Evolutionary conservation across 2,797 vertebrate species (phyloP), one percentile per base, ranked within the genome.

Genomic region (Sebastes hubbsi): DNA sequence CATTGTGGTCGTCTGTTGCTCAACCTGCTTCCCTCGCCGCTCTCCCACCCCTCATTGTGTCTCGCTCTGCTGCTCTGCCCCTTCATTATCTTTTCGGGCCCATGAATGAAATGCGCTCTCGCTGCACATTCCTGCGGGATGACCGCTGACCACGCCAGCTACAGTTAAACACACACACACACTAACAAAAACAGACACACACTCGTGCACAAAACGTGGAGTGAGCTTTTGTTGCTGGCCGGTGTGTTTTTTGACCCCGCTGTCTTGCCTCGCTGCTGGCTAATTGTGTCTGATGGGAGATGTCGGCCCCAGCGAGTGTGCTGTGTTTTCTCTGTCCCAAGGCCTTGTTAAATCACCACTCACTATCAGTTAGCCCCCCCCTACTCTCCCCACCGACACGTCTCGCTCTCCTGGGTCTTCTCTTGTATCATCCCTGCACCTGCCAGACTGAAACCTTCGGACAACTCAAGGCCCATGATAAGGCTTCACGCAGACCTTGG

Each of bases 41-140:
- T 65, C 84, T 84, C 85, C 85, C 86, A 67, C 80, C 88, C 87
- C 84, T 89, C 87, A 87, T 89, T 89, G 88, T 93, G 84, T 91
- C 87, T 92, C 85, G 84, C 89, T 89, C 86, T 52, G 86, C 88
- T 72, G 87, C 91, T 83, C 87, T 80, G 77, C 60, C 88, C 84
- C 85, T 83, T 92, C 90, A 87, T 92, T 94, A 88, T 91, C 77
- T 91, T 49, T 80, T 82, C 18, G 20, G 71, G 74, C 79, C 82
- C 74, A 52, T 94, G 93, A 95, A 95, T 94, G 92, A 93, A 93
- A 91, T 88, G 10, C 74, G 82, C 91, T 83, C 88, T 81, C 74
- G 34, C 85, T 89, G 93, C 93, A 94, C 92, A 94, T 93, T 94
- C 93, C 92, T 94, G 87, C 54, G 80, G 90, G 90, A 88, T 92